phyloP scores from a whole-genome alignment of 2,113 vertebrate species.

The Alouatta palliata region DNA sequence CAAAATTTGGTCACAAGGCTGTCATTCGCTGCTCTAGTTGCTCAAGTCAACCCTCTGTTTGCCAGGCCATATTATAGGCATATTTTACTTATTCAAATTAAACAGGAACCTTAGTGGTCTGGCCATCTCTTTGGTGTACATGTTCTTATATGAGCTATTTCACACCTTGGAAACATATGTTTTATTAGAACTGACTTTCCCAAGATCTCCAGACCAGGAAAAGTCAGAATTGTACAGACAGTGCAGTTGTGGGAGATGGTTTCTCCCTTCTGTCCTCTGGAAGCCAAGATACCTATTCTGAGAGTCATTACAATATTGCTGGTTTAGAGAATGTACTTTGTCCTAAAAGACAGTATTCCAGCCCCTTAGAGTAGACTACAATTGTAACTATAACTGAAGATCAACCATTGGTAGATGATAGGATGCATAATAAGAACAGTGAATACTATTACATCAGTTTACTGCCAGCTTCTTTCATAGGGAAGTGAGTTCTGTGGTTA shows the following conservation, averaged over 20 bases:
- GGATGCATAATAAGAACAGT: not conserved
- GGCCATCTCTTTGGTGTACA: not conserved
- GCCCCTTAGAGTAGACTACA: not conserved
- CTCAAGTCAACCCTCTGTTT: not conserved
- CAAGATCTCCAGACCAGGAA: not conserved
- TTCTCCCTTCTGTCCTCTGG: not conserved
- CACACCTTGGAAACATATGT: not conserved
- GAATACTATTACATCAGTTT: not conserved
- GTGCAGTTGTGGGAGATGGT: not conserved
- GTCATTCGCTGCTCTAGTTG: not conserved
- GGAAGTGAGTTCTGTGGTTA: not conserved
- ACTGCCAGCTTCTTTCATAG: not conserved
- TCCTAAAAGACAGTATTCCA: not conserved
- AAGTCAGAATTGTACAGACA: not conserved
- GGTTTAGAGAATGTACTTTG: not conserved
- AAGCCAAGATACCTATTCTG: not conserved
- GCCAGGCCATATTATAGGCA: not conserved
- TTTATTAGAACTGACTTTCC: not conserved
- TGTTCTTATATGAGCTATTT: not conserved
- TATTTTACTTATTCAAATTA: conserved; percentile 15
- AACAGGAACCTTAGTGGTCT: not conserved
- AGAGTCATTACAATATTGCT: not conserved
- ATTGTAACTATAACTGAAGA: not conserved
- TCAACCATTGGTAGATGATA: not conserved
- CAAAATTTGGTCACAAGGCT: not conserved